These are phyloP conservation scores for Pipistrellus kuhlii DNA, from an alignment of 2,797 vertebrate species.

Conservation along the genomic window DNA sequence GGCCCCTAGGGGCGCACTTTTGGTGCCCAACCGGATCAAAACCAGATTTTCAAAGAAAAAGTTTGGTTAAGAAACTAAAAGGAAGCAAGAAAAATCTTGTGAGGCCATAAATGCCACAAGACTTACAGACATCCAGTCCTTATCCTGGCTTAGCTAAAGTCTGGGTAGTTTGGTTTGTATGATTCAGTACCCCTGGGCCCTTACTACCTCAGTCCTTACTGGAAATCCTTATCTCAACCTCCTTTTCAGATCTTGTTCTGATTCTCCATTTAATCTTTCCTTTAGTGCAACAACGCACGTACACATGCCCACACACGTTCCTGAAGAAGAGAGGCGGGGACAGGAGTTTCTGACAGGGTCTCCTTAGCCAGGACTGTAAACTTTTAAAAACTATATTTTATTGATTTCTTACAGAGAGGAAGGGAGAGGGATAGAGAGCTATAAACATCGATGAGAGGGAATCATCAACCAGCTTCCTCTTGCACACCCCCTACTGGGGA, in stretches of 20 bases:
- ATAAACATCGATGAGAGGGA: too few species aligned
- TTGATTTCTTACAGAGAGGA: too few species aligned
- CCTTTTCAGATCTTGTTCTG: constrained; percentile 2
- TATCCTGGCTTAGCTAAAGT: neutral
- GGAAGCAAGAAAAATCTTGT: neutral
- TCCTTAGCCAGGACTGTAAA: neutral
- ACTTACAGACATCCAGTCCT: neutral
- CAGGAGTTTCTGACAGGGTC: neutral
- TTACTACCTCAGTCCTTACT: neutral
- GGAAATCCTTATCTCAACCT: neutral
- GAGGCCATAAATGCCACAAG: neutral
- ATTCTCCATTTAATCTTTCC: neutral
- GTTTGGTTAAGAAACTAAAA: neutral
- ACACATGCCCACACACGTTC: neutral
- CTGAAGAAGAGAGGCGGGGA: neutral
- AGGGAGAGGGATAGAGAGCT: too few species aligned
- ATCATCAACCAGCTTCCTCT: too few species aligned
- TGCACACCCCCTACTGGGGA: too few species aligned
- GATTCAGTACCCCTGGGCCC: neutral
- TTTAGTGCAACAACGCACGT: neutral
- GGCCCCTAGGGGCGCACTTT: constrained; percentile 37
- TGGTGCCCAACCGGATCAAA: neutral
- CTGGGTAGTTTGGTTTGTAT: neutral
- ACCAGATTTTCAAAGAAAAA: neutral
- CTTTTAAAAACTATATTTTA: constrained; percentile 11